These are phyloP conservation scores for Galemys pyrenaicus DNA, from an alignment of 2,113 vertebrate genomes.

Conservation along the genomic window DNA sequence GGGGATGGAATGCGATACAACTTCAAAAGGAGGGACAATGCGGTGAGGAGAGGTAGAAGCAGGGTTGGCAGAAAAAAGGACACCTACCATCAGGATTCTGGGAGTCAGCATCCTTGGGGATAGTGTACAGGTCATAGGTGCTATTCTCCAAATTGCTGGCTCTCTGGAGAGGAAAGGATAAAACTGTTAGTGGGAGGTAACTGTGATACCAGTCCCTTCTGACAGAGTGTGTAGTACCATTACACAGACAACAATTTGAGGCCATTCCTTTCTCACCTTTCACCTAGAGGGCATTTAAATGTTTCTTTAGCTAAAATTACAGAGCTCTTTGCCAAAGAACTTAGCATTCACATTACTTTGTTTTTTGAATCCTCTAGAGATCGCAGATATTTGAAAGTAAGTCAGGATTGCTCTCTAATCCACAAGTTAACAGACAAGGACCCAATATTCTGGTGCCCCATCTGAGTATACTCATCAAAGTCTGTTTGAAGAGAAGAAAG, in stretches of 20 bases:
- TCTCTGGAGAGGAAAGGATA: constrained; percentile 85
- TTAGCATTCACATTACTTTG: background rate
- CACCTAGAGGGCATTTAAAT: background rate
- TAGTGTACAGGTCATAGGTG: constrained; percentile 97
- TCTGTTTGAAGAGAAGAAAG: constrained; percentile 1
- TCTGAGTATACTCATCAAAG: constrained; percentile 11
- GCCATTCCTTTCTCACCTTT: background rate
- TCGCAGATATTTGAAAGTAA: background rate
- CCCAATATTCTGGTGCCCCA: background rate
- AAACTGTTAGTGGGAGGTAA: background rate
- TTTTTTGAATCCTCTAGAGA: constrained; percentile 14
- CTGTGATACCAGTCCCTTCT: constrained; percentile 3
- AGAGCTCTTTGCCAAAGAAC: background rate
- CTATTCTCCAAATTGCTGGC: constrained; percentile 98
- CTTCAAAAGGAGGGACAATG: constrained; percentile 25
- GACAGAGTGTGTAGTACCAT: constrained; percentile 16
- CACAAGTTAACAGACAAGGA: constrained; percentile 35
- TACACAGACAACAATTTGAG: background rate
- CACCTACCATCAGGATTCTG: constrained; percentile 96
- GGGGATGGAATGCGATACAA: constrained; percentile 55
- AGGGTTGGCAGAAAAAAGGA: background rate
- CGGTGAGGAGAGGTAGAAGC: background rate
- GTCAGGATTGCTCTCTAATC: background rate
- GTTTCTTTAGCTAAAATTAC: background rate
- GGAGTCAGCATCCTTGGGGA: constrained; percentile 96